phyloP scores from a whole-genome alignment of 2,888 invertebrate genomes.

The Drosophila nr. medialis region DNA sequence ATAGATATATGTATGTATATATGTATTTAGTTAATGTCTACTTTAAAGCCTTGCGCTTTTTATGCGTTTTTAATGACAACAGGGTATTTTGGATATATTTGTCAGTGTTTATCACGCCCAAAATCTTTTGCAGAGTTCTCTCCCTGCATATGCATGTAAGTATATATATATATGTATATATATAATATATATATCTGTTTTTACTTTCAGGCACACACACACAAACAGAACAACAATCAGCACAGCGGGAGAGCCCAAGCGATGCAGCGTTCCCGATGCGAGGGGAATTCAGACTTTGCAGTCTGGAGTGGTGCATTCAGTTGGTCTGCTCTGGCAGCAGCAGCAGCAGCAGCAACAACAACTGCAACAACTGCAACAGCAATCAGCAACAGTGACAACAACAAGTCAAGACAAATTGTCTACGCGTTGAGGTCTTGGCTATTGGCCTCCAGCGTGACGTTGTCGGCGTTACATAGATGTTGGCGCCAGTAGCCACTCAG shows the following conservation, averaged over 20 bases:
- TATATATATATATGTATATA: background rate
- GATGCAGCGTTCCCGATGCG: slow-evolving; percentile 45
- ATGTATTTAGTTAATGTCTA: background rate
- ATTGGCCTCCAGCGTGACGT: slow-evolving; percentile 76
- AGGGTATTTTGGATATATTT: background rate
- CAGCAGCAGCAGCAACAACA: slow-evolving; percentile 13
- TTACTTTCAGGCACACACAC: slow-evolving; percentile 41
- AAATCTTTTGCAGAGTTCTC: slow-evolving; percentile 8
- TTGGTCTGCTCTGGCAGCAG: slow-evolving; percentile 40
- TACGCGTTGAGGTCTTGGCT: slow-evolving; percentile 79
- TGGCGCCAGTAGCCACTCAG: slow-evolving; percentile 69
- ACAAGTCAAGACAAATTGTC: slow-evolving; percentile 75
- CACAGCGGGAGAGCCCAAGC: slow-evolving; percentile 55
- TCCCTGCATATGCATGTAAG: background rate
- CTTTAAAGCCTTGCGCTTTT: background rate
- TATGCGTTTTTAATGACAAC: background rate
- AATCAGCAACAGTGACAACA: slow-evolving; percentile 11
- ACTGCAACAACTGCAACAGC: slow-evolving; percentile 1
- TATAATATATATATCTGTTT: slow-evolving; percentile 12
- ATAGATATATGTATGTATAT: background rate
- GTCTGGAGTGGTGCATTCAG: slow-evolving; percentile 42
- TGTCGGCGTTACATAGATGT: slow-evolving; percentile 56
- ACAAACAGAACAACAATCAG: slow-evolving; percentile 8
- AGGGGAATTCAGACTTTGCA: slow-evolving; percentile 23
- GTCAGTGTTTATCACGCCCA: background rate